Conservation (phyloP, 2,888 invertebrate species). For the Spatulosminthurus flaviceps region DNA sequence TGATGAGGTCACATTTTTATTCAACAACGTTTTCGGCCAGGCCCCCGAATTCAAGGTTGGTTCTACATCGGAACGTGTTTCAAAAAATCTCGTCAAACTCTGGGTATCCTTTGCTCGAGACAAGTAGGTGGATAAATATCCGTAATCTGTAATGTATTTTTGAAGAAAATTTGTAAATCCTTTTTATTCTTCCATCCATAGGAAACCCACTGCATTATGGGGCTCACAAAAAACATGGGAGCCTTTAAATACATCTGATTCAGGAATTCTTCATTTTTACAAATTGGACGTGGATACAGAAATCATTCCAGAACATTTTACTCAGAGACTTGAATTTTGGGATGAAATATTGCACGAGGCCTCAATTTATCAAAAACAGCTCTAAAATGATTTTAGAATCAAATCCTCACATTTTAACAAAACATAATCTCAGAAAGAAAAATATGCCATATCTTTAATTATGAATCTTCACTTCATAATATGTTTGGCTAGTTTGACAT, state of each 20-base stretch:
- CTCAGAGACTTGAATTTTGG: constrained; percentile 15
- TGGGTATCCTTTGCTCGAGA: constrained; percentile 31
- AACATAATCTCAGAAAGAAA: too few relatives aligned
- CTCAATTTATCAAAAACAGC: too few relatives aligned
- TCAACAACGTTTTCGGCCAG: not conserved
- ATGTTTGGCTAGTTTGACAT: too few relatives aligned
- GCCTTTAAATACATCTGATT: not conserved
- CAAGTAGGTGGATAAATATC: not conserved
- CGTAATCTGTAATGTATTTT: too few relatives aligned
- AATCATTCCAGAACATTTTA: constrained; percentile 12
- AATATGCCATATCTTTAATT: too few relatives aligned
- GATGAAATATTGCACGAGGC: not conserved
- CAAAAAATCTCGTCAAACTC: constrained; percentile 30
- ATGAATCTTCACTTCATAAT: too few relatives aligned
- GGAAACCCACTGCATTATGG: constrained; percentile 23
- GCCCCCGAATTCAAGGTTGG: constrained; percentile 11
- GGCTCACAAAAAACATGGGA: not conserved
- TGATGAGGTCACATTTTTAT: constrained; percentile 25
- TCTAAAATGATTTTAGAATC: too few relatives aligned
- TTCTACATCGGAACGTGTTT: not conserved
- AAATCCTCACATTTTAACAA: too few relatives aligned
- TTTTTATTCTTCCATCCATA: not conserved
- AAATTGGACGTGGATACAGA: not conserved
- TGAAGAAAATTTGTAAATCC: too few relatives aligned
- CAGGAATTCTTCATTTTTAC: not conserved